Evolutionary conservation across 35 echinoderm and acorn worm genomes (phyloP).

Genomic region (Apostichopus parvimensis): DNA sequence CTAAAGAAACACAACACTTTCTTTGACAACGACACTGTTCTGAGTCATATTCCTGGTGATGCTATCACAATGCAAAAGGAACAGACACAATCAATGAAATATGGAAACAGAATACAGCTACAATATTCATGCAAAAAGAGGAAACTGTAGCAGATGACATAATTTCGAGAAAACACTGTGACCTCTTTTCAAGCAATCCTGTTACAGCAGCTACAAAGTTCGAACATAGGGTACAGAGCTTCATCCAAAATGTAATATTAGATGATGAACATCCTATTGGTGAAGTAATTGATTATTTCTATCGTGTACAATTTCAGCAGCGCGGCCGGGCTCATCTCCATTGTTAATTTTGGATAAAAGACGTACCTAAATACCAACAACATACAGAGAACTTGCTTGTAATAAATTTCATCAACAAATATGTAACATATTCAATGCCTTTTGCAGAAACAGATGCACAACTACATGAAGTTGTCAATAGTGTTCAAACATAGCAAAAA

Average conservation of each 20-base stretch:
- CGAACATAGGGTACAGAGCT: conserved; percentile 50
- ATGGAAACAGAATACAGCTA: background rate
- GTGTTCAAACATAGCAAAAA: conserved; percentile 62
- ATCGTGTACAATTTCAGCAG: conserved; percentile 63
- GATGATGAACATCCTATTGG: conserved; percentile 65
- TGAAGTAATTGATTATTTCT: conserved; percentile 59
- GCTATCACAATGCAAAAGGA: no score
- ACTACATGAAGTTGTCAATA: conserved; percentile 63
- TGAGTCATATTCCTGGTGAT: no score
- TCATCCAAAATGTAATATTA: conserved; percentile 63
- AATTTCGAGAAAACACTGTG: conserved; percentile 61
- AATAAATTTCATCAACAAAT: conserved; percentile 64
- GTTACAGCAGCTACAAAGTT: conserved; percentile 69
- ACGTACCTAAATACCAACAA: background rate
- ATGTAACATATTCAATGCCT: conserved; percentile 58
- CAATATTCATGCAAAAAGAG: background rate
- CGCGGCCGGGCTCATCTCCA: conserved; percentile 60
- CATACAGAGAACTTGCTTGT: conserved; percentile 37
- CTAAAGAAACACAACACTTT: no score
- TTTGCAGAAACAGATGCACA: conserved; percentile 44
- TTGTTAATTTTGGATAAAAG: conserved; percentile 38
- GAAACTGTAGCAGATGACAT: conserved; percentile 25
- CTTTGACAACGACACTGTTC: no score
- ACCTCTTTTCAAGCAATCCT: conserved; percentile 53
- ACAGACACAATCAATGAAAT: background rate